Base-by-base conservation (phyloP, 2,888 invertebrate genomes). In the Rhingia campestris region DNA sequence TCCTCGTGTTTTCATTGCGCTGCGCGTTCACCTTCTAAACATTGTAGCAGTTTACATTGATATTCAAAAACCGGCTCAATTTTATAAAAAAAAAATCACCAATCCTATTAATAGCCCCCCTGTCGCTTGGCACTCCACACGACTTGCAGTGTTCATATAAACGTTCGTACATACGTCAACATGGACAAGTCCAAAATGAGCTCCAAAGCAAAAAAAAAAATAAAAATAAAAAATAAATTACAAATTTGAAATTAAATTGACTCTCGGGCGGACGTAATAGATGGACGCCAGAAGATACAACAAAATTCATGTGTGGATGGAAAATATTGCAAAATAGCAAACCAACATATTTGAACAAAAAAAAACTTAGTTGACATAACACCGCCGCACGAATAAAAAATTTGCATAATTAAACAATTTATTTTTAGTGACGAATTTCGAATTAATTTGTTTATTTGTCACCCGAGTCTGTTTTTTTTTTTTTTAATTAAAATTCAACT, bases 391-490 rank as follows among this genome's bases (percentile, higher is more conserved):
- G 39, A 6, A 58, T 35, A 51, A 49, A 41, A 59, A 76, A 81
- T 81, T 82, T 72, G 63, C 66, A 82, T 82, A 82, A 77, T 77
- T 67, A 61, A 72, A 76, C 47, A 72, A 81, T 81, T 49, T 76
- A 66, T 10, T 66, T 59, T 59, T 49, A 14, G 30, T 22, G 32
- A 49, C 4, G 32, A 37, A 30, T 33, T 33, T 75, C 54, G 80
- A 81, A 64, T 75, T 70, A 70, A 75, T 75, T 54, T 59, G 39
- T 66, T 56, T 63, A 69, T 54, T 49, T 45, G 63, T 43, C 47
- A 6, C 12, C 6, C 43, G 49, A 41, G 43, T 63, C 30, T 41
- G 12, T 56, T 70, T 32, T 75, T 70, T 33, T 70, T 33, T 35
- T 59, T 41, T 58, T 61, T 9, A 32, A 14, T 54, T 51, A 7